Base-by-base conservation (phyloP, 2,888 invertebrate genomes). In the Xylota sylvarum region DNA sequence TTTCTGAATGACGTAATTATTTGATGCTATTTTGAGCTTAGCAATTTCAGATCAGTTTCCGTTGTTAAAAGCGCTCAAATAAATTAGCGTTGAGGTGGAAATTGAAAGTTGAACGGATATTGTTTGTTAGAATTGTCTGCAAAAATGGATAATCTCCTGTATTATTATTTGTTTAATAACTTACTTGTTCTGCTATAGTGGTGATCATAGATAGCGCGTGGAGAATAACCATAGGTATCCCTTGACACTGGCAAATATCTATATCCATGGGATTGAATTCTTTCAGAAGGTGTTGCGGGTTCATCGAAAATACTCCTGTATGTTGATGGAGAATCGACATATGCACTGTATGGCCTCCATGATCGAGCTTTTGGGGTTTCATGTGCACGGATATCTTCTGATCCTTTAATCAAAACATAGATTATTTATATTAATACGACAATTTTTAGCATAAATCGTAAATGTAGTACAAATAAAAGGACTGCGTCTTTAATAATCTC, bases 221-320 rank as follows among this genome's bases (percentile, higher is more conserved):
- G 97, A 90, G 97, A 96, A 93, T 97, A 97, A 88, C 97, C 97
- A 94, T 97, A 97, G 91, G 95, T 96, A 92, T 97, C 97, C 92
- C 97, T 96, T 94, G 97, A 97, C 90, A 97, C 96, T 89, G 97
- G 97, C 93, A 96, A 94, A 94, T 97, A 97, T 93, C 97, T 96
- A 95, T 97, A 97, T 91, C 97, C 97, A 91, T 97, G 96, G 79
- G 96, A 96, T 92, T 95, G 94, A 94, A 97, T 97, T 93, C 97
- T 96, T 93, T 97, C 97, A 89, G 95, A 95, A 89, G 97, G 96
- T 90, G 94, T 95, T 88, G 95, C 93, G 89, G 97, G 97, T 92
- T 97, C 97, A 92, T 97, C 97, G 93, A 95, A 97, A 94, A 97
- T 97, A 90, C 97, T 97, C 94, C 97, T 97, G 94, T 94, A 97